A percentile compares a stretch with the other conserved stretches of the same genome.
Conservation (phyloP, 2,797 vertebrate species). For the Heliangelus exortis region DNA sequence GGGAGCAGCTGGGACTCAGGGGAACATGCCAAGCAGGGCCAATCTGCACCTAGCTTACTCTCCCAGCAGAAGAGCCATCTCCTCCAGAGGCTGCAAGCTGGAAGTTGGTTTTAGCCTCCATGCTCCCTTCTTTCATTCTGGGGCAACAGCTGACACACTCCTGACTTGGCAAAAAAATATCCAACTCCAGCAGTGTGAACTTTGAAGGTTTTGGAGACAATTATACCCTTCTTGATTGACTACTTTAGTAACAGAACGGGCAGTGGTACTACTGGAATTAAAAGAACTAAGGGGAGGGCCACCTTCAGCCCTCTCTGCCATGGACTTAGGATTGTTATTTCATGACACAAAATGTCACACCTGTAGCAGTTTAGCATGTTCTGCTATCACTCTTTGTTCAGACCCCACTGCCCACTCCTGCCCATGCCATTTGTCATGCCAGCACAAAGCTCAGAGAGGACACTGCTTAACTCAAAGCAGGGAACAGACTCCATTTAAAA, state of each 20-base stretch:
- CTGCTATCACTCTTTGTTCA: background rate
- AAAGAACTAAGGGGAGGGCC: background rate
- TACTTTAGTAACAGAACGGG: background rate
- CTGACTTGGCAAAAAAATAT: background rate
- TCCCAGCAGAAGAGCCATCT: background rate
- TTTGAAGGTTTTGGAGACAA: background rate
- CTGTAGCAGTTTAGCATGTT: background rate
- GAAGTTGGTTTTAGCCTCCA: background rate
- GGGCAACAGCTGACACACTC: background rate
- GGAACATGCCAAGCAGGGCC: background rate
- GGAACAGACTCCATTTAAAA: background rate
- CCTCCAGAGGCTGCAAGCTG: background rate
- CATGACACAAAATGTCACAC: background rate
- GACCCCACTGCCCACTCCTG: background rate
- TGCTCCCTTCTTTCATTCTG: background rate
- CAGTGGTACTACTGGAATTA: background rate
- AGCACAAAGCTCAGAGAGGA: background rate
- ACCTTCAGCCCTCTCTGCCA: background rate
- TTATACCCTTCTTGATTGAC: background rate
- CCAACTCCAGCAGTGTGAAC: background rate
- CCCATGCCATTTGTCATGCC: background rate
- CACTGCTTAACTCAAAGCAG: background rate
- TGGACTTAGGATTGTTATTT: background rate
- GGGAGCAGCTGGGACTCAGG: background rate
- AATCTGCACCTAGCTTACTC: background rate